Percentiles rank a stretch among this genome's conserved stretches.
phyloP scores from a whole-genome alignment of 2,888 invertebrate genomes.

The Hipparchia semele region DNA sequence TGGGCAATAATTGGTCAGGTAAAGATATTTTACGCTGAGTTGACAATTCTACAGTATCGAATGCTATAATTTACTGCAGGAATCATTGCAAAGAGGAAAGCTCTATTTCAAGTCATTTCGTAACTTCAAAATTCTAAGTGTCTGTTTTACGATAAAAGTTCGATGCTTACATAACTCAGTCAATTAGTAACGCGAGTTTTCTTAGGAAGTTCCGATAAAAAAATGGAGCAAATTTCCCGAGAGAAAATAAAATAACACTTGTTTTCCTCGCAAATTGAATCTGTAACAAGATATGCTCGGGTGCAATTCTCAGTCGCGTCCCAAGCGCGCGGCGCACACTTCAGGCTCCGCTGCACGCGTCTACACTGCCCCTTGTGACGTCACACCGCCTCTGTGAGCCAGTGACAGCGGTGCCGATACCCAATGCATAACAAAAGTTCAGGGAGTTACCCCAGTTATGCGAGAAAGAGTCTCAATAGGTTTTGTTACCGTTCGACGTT shows the following conservation, averaged over 20 bases:
- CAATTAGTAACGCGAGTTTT: not conserved
- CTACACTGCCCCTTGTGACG: not conserved
- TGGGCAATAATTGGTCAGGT: too few species aligned
- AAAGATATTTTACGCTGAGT: too few species aligned
- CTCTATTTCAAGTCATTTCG: too few species aligned
- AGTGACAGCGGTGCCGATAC: too few species aligned
- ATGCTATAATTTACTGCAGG: too few species aligned
- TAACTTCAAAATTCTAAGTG: not conserved
- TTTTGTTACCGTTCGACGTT: too few species aligned
- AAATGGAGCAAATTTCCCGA: not conserved
- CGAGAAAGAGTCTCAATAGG: too few species aligned
- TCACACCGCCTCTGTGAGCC: not conserved
- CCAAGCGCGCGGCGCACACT: not conserved
- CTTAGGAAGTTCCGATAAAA: not conserved
- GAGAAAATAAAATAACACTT: not conserved
- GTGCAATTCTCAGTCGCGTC: not conserved
- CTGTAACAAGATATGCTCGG: constrained; percentile 2
- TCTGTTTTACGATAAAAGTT: not conserved
- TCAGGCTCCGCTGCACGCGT: not conserved
- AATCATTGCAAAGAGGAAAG: too few species aligned
- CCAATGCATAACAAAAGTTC: too few species aligned
- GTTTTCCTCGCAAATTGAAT: constrained; percentile 4
- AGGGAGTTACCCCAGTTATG: too few species aligned
- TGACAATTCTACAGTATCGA: too few species aligned
- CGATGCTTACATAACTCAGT: not conserved